A percentile compares a stretch with the other conserved stretches of the same genome.
Evolutionary conservation across 2,113 vertebrate genomes (phyloP).

Genomic region (Cyphomyrus plagiostoma): DNA sequence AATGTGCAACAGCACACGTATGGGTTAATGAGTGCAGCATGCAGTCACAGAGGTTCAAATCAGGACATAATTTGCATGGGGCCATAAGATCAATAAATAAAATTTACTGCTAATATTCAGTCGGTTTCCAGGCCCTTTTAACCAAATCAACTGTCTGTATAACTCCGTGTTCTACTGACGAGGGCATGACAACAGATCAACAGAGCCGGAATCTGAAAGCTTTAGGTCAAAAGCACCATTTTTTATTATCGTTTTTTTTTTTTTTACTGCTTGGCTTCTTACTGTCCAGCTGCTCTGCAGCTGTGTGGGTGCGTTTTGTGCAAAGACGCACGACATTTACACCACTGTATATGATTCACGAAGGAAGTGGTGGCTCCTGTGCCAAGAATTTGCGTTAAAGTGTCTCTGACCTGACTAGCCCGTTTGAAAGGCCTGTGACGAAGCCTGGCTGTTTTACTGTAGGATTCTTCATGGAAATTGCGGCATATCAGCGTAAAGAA

Average conservation of each 20-base stretch:
- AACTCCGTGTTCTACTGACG: neutral
- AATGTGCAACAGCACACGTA: neutral
- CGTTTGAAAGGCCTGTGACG: neutral
- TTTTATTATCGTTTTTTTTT: too few species aligned
- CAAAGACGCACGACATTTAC: neutral
- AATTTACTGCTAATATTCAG: neutral
- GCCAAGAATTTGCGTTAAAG: neutral
- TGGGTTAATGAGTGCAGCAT: neutral
- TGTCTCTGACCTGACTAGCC: neutral
- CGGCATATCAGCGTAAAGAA: neutral
- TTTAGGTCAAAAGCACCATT: neutral
- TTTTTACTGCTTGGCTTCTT: neutral
- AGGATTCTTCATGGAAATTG: neutral
- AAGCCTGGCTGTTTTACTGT: neutral
- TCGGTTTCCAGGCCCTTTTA: neutral
- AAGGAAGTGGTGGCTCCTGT: neutral
- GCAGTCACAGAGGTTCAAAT: neutral
- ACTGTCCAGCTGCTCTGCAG: slow-evolving; percentile 8
- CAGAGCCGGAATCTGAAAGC: neutral
- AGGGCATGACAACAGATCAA: neutral
- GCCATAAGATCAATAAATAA: neutral
- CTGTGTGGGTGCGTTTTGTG: neutral
- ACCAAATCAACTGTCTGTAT: neutral
- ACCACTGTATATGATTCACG: neutral
- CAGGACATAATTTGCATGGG: neutral